Evolutionary conservation across 37 sponge, comb jelly and placozoan genomes (phyloP).

Genomic region (Diacarnus erythraeanus): DNA sequence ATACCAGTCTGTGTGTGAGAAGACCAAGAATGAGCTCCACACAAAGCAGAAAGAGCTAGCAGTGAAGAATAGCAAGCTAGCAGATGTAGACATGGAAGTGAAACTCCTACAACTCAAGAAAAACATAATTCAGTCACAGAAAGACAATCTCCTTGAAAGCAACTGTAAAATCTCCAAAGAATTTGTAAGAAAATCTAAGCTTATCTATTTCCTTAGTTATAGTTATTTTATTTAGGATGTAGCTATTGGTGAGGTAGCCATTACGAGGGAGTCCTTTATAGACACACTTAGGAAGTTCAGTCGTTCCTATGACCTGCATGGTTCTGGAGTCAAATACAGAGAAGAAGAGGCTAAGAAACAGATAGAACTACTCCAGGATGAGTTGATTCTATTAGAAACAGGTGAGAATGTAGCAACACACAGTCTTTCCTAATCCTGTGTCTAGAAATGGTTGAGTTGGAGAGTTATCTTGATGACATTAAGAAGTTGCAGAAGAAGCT

Average conservation of each 20-base stretch:
- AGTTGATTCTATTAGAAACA: conserved; percentile 40
- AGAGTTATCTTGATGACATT: neutral
- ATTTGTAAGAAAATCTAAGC: neutral
- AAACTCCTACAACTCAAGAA: conserved; percentile 16
- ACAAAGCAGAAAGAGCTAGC: conserved; percentile 50
- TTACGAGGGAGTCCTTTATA: neutral
- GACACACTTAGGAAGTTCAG: conserved; percentile 37
- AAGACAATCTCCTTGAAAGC: neutral
- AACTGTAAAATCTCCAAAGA: neutral
- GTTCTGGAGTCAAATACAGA: conserved; percentile 21
- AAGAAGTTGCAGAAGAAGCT: conserved; percentile 18
- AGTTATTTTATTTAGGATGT: neutral
- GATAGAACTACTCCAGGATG: conserved; percentile 31
- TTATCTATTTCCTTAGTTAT: neutral
- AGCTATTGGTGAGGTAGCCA: neutral
- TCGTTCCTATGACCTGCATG: conserved; percentile 38
- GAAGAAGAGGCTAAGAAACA: conserved; percentile 35
- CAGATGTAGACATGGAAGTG: conserved; percentile 47
- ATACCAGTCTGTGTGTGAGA: conserved; percentile 12
- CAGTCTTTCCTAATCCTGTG: neutral
- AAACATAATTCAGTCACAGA: conserved; percentile 34
- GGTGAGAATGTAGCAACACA: too few relatives aligned
- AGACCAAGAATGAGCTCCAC: neutral
- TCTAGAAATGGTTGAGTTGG: conserved; percentile 30
- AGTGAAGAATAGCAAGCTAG: conserved; percentile 52